phyloP scores from a whole-genome alignment of 2,888 invertebrate genomes.

The Eilema depressum region DNA sequence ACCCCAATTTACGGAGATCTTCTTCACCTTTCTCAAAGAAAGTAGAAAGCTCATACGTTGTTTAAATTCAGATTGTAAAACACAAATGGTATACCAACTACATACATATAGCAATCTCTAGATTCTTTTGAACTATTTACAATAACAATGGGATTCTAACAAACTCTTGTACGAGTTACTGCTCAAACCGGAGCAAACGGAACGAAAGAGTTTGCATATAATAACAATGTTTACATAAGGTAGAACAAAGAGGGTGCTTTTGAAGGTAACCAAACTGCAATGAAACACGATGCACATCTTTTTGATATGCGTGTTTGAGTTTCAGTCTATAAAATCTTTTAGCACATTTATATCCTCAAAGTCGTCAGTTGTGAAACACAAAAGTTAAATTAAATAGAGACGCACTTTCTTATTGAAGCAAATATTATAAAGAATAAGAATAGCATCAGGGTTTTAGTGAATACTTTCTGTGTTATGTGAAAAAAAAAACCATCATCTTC shows the following conservation, averaged over 20 bases:
- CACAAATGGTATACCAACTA: neutral
- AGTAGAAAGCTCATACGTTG: no score
- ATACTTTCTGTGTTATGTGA: no score
- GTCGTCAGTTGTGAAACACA: no score
- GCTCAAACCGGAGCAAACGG: slow-evolving; percentile 58
- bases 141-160: slow-evolving; percentile 30
- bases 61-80: neutral
- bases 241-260: slow-evolving; percentile 58
- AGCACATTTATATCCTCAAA: no score
- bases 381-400: no score
- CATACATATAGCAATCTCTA: no score
- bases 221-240: slow-evolving; percentile 60
- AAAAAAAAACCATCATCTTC: no score
- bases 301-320: neutral
- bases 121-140: neutral
- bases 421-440: no score
- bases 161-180: slow-evolving; percentile 20
- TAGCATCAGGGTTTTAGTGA: no score
- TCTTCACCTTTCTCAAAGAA: no score
- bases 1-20: no score
- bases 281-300: slow-evolving; percentile 20
- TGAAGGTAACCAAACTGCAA: slow-evolving; percentile 54
- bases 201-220: slow-evolving; percentile 55
- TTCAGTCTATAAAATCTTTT: neutral
- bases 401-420: no score